phyloP scores from a whole-genome alignment of 2,113 vertebrate genomes.

The Urocynchramus pylzowi region DNA sequence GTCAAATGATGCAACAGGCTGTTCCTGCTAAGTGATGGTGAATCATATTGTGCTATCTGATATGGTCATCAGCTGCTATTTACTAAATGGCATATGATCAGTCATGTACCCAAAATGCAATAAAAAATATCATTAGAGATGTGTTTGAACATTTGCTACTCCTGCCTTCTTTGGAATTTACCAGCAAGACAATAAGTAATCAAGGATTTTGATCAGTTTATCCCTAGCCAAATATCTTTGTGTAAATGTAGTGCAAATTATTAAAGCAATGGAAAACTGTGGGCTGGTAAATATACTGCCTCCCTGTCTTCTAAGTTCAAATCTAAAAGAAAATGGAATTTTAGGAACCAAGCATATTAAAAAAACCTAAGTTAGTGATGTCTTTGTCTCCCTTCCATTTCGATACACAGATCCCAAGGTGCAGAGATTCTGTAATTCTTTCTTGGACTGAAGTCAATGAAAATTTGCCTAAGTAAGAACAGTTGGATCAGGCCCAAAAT shows the following conservation, averaged over 20 bases:
- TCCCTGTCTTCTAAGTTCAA: neutral
- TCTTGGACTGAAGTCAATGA: conserved; percentile 10
- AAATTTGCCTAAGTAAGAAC: conserved; percentile 26
- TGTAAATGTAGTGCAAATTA: neutral
- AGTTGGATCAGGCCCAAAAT: conserved; percentile 34
- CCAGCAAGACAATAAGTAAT: neutral
- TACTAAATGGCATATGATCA: neutral
- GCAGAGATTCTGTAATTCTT: neutral
- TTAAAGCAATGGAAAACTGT: neutral
- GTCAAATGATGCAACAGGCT: neutral
- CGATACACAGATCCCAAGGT: neutral
- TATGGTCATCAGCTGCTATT: neutral
- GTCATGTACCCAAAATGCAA: neutral
- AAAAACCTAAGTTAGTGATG: neutral
- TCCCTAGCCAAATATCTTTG: neutral
- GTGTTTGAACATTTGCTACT: neutral
- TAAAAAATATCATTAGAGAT: neutral
- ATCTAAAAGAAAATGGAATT: neutral
- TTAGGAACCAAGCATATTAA: neutral
- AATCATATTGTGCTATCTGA: neutral
- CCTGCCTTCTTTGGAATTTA: neutral
- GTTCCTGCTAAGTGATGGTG: neutral
- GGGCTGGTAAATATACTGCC: neutral
- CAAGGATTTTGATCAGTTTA: neutral
- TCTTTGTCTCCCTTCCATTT: neutral